Conservation (phyloP, 2,888 invertebrate species). For the Leistus spinibarbis region DNA sequence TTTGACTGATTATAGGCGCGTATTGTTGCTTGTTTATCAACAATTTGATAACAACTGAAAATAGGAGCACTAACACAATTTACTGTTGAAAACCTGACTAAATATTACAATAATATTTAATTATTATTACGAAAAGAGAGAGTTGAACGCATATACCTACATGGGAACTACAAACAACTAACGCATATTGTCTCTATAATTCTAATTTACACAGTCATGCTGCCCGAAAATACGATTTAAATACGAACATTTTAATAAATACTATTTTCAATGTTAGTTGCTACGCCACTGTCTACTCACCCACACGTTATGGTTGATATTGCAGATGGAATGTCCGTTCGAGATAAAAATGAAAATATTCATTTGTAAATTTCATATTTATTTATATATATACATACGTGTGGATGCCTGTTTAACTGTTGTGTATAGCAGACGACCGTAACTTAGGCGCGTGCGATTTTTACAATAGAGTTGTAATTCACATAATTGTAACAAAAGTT, state of each 20-base stretch:
- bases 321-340: neutral
- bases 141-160: neutral
- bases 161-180: neutral
- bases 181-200: neutral
- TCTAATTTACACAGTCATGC: no score
- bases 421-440: neutral
- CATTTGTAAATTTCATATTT: neutral
- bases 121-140: constrained; percentile 5
- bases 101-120: neutral
- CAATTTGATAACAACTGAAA: neutral
- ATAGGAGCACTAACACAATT: neutral
- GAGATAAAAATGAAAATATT: neutral
- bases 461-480: neutral
- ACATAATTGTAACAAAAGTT: neutral
- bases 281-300: neutral
- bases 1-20: neutral
- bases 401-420: neutral
- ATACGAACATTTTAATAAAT: no score
- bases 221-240: no score
- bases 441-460: neutral
- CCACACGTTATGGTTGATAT: neutral
- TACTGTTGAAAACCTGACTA: neutral
- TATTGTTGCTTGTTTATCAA: neutral
- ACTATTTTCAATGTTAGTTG: no score
- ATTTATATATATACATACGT: no score